These are phyloP conservation scores for Agonopterix arenella DNA, from an alignment of 2,888 invertebrate genomes.

Conservation along the genomic window DNA sequence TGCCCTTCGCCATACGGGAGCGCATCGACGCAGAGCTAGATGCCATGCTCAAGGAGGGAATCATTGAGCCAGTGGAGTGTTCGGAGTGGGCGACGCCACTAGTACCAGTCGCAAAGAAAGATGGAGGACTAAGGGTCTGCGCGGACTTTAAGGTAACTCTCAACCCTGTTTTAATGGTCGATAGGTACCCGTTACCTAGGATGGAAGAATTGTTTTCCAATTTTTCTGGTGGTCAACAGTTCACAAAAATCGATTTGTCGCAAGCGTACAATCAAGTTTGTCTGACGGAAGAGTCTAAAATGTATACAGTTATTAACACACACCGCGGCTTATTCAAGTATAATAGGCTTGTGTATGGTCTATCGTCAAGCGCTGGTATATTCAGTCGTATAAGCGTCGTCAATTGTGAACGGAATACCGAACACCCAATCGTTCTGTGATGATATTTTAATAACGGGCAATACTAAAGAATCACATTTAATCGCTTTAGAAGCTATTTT, in stretches of 20 bases:
- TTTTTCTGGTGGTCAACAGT: slow-evolving; percentile 1
- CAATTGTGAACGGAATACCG: neutral
- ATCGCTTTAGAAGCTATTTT: neutral
- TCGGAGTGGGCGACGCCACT: slow-evolving; percentile 2
- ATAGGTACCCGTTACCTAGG: slow-evolving; percentile 4
- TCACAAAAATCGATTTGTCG: slow-evolving; percentile 9
- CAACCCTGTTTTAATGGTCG: slow-evolving; percentile 3
- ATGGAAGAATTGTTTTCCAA: slow-evolving; percentile 9
- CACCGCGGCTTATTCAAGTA: slow-evolving; percentile 1
- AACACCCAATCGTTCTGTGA: neutral
- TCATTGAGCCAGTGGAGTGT: neutral
- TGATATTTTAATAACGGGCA: neutral
- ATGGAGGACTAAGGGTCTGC: neutral
- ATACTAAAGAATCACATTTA: neutral
- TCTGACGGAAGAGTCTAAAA: neutral
- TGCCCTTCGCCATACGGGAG: neutral
- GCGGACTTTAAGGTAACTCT: slow-evolving; percentile 1
- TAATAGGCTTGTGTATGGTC: neutral
- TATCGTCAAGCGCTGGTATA: neutral
- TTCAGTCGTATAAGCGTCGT: neutral
- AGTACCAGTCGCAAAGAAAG: neutral
- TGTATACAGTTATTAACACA: slow-evolving; percentile 2
- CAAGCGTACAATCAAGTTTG: slow-evolving; percentile 8
- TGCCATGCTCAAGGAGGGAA: neutral
- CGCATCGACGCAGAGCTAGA: neutral